Percentiles rank a stretch among this genome's conserved stretches.
Evolutionary conservation across 2,888 invertebrate species (phyloP).

Genomic region (Pristionchus entomophagus): DNA sequence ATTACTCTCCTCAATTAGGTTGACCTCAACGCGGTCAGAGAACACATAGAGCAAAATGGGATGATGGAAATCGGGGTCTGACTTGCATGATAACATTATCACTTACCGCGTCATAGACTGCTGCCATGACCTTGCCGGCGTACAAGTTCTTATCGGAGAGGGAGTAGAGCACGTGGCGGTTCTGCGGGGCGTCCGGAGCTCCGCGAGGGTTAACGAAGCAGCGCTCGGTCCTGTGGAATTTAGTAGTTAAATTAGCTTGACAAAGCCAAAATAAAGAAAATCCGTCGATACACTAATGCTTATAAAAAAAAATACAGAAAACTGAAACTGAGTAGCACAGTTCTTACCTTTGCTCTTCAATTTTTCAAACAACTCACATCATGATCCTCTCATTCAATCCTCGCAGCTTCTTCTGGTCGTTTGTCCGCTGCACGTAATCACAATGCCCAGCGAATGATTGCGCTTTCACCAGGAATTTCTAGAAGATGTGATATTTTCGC

Average conservation of each 20-base stretch:
- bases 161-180: slow-evolving; percentile 71
- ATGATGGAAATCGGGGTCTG: too few species aligned
- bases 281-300: too few species aligned
- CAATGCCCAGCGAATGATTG: background rate
- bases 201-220: slow-evolving; percentile 76
- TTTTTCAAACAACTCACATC: slow-evolving; percentile 51
- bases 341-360: background rate
- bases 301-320: too few species aligned
- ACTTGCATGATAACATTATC: too few species aligned
- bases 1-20: too few species aligned
- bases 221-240: slow-evolving; percentile 70
- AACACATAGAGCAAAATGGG: too few species aligned
- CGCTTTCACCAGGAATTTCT: background rate
- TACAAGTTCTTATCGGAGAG: slow-evolving; percentile 27
- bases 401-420: slow-evolving; percentile 57
- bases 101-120: slow-evolving; percentile 45
- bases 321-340: too few species aligned
- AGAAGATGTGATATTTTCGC: background rate
- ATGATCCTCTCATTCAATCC: slow-evolving; percentile 63
- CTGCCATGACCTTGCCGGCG: slow-evolving; percentile 20
- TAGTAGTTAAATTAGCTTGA: too few species aligned
- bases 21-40: too few species aligned
- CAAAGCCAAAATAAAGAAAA: too few species aligned
- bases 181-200: slow-evolving; percentile 67
- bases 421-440: slow-evolving; percentile 47